Evolutionary conservation across 1,140 invertebrate genomes (phyloP).

Genomic region (Rhizoglyphus robini): DNA sequence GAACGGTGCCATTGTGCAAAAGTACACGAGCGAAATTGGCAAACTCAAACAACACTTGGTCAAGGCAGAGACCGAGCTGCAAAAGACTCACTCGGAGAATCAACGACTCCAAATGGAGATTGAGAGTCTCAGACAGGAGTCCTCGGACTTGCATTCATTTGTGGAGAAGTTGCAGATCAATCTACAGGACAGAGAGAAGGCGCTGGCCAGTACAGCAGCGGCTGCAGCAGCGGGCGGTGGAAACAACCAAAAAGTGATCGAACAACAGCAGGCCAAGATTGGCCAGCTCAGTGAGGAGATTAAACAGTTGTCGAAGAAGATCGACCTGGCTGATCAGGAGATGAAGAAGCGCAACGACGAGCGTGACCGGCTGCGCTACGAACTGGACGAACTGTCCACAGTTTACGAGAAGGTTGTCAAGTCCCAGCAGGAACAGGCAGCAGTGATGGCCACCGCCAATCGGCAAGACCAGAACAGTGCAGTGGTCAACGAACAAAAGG

Average conservation of each 20-base stretch:
- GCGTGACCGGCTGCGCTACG: slow-evolving; percentile 27
- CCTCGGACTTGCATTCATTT: slow-evolving; percentile 38
- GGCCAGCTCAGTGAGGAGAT: slow-evolving; percentile 64
- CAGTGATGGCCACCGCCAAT: neutral
- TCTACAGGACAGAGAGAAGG: slow-evolving; percentile 13
- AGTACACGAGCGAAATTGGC: slow-evolving; percentile 22
- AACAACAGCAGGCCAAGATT: slow-evolving; percentile 31
- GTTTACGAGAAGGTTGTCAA: slow-evolving; percentile 20
- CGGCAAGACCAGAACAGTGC: neutral
- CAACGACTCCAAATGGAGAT: slow-evolving; percentile 46
- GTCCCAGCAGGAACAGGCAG: neutral
- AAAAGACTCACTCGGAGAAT: slow-evolving; percentile 28
- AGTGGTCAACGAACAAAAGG: slow-evolving; percentile 22
- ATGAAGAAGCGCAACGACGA: slow-evolving; percentile 32
- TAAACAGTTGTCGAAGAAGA: slow-evolving; percentile 56
- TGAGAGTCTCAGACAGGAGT: slow-evolving; percentile 63
- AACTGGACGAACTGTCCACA: slow-evolving; percentile 25
- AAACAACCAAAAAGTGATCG: slow-evolving; percentile 3
- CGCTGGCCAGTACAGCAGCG: neutral
- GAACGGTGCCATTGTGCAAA: slow-evolving; percentile 16
- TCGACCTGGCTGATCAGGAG: slow-evolving; percentile 51
- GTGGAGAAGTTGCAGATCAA: slow-evolving; percentile 24
- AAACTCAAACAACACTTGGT: slow-evolving; percentile 25
- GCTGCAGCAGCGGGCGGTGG: neutral
- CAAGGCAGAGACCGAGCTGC: slow-evolving; percentile 29